Conservation (phyloP, 1,140 invertebrate genomes). For the Halesus radiatus region DNA sequence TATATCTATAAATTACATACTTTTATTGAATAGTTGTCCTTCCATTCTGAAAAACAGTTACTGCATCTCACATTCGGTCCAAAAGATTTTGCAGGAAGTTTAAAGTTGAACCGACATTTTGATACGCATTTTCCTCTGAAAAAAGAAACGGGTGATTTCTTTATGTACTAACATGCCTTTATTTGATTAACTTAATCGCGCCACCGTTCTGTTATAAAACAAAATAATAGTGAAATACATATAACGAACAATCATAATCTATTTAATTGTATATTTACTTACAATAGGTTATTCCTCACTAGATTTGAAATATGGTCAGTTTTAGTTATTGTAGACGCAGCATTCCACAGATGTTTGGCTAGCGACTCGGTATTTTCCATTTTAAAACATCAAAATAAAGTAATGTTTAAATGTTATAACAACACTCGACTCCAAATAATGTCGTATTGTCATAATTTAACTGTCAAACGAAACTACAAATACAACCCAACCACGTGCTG, state of each 20-base stretch:
- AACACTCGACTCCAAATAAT: no score
- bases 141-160: no score
- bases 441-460: no score
- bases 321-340: neutral
- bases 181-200: neutral
- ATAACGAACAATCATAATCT: no score
- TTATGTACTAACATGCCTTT: no score
- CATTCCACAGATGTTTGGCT: neutral
- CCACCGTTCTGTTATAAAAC: no score
- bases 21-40: constrained; percentile 2
- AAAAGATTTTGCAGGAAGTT: constrained; percentile 16
- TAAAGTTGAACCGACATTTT: constrained; percentile 12
- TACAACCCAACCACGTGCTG: no score
- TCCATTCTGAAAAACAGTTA: constrained; percentile 10
- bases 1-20: no score
- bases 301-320: constrained; percentile 9
- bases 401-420: no score
- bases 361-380: neutral
- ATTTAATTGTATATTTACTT: neutral
- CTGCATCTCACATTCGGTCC: constrained; percentile 9
- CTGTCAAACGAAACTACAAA: no score
- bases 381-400: no score
- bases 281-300: constrained; percentile 23
- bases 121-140: constrained; percentile 6
- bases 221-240: no score